These are phyloP conservation scores for Lasius platythorax DNA, from an alignment of 2,888 invertebrate genomes.

Conservation along the genomic window DNA sequence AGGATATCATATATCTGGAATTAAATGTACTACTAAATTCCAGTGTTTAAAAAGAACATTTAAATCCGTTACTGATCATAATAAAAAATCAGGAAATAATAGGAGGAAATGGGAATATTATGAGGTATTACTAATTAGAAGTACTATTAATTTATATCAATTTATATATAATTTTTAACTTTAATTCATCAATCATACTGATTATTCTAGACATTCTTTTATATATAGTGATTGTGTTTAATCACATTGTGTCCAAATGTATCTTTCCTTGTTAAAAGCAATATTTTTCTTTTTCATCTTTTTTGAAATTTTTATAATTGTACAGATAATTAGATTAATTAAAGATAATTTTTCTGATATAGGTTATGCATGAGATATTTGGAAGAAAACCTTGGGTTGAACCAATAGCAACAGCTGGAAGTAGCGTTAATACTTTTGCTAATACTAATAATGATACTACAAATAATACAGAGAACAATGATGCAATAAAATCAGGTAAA, in stretches of 20 bases:
- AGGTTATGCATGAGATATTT: background rate
- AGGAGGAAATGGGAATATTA: slow-evolving; percentile 8
- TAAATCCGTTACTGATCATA: slow-evolving; percentile 10
- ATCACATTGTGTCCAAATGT: no score
- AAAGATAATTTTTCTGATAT: background rate
- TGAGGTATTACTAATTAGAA: background rate
- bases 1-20: background rate
- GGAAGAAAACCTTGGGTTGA: background rate
- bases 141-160: no score
- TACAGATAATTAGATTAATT: background rate
- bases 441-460: no score
- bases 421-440: background rate
- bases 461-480: no score
- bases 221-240: no score
- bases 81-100: background rate
- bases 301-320: background rate
- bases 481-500: no score
- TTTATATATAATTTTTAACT: no score
- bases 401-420: background rate
- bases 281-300: background rate
- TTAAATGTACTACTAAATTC: slow-evolving; percentile 18
- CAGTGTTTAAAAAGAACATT: slow-evolving; percentile 5
- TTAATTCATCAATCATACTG: no score
- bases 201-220: no score
- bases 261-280: background rate